A percentile compares a stretch with the other conserved stretches of the same genome.
phyloP scores from a whole-genome alignment of 2,888 invertebrate genomes.

The Pocota personata region DNA sequence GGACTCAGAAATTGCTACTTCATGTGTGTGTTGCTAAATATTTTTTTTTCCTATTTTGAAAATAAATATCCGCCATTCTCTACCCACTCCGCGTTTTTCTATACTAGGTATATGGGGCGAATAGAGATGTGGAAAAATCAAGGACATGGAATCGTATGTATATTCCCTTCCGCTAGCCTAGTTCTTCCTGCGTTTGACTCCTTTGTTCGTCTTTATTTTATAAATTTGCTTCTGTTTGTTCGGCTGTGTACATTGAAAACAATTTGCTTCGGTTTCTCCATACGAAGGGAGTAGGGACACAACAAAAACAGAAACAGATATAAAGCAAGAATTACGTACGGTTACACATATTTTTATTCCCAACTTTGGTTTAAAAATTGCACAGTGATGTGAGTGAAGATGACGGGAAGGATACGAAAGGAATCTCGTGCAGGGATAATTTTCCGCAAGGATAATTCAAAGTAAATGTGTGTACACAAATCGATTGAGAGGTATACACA shows the following conservation, averaged over 20 bases:
- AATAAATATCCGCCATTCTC: conserved; percentile 44
- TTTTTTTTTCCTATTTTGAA: conserved; percentile 19
- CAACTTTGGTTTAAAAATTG: conserved; percentile 8
- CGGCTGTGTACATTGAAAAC: conserved; percentile 50
- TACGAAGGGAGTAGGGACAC: neutral
- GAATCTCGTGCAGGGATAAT: conserved; percentile 61
- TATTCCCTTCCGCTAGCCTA: conserved; percentile 39
- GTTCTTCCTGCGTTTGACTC: conserved; percentile 20
- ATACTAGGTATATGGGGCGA: conserved; percentile 12
- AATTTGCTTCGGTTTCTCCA: conserved; percentile 36
- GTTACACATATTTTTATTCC: conserved; percentile 32
- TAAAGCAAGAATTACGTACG: conserved; percentile 29
- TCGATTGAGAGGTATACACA: conserved; percentile 53
- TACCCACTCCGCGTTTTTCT: neutral
- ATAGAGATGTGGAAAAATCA: conserved; percentile 44
- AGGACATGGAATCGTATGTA: conserved; percentile 41
- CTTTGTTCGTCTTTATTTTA: conserved; percentile 64
- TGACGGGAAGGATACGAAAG: neutral
- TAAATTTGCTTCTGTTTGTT: conserved; percentile 60
- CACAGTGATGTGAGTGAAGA: neutral
- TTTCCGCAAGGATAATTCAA: conserved; percentile 68
- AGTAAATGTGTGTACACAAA: conserved; percentile 65
- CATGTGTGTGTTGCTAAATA: conserved; percentile 25
- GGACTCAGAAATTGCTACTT: conserved; percentile 21
- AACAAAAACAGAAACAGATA: conserved; percentile 1